Percentiles rank a stretch among this genome's conserved stretches.
Conservation (phyloP, 2,888 invertebrate genomes). For the Caradrina kadenii region DNA sequence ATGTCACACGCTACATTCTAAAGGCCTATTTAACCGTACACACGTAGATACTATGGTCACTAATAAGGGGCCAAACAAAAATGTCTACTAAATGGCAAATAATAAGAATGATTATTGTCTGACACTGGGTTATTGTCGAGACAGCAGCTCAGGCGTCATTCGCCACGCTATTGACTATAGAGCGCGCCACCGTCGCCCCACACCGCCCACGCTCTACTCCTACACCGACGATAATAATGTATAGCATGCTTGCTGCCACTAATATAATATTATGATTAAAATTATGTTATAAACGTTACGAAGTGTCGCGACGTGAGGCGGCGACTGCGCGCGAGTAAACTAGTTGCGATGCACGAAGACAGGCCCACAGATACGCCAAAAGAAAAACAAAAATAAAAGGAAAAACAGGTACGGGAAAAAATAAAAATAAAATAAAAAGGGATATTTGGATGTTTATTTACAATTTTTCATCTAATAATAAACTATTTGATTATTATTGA, state of each 20-base stretch:
- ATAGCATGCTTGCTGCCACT: slow-evolving; percentile 48
- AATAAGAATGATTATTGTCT: slow-evolving; percentile 89
- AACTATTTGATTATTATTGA: slow-evolving; percentile 87
- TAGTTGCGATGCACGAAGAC: slow-evolving; percentile 74
- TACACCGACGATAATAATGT: slow-evolving; percentile 22
- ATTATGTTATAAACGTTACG: slow-evolving; percentile 47
- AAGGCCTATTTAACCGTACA: slow-evolving; percentile 57
- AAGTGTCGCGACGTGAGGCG: slow-evolving; percentile 24
- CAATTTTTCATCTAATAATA: slow-evolving; percentile 88
- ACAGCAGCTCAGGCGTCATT: slow-evolving; percentile 86
- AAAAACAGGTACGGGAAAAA: slow-evolving; percentile 67
- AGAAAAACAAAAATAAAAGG: slow-evolving; percentile 64
- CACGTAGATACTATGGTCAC: slow-evolving; percentile 65
- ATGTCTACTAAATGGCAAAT: slow-evolving; percentile 83
- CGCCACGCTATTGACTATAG: slow-evolving; percentile 84
- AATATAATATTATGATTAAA: slow-evolving; percentile 48
- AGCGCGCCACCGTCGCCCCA: slow-evolving; percentile 57
- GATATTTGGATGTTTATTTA: slow-evolving; percentile 90
- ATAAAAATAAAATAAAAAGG: slow-evolving; percentile 89
- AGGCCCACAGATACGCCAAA: slow-evolving; percentile 69
- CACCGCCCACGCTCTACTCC: slow-evolving; percentile 4
- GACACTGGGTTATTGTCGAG: slow-evolving; percentile 91
- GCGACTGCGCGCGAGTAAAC: slow-evolving; percentile 58
- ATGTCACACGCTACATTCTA: slow-evolving; percentile 54
- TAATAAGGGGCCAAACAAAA: slow-evolving; percentile 73